A percentile compares a stretch with the other conserved stretches of the same genome.
phyloP scores from a whole-genome alignment of 2,113 vertebrate species.

The Bos taurus region DNA sequence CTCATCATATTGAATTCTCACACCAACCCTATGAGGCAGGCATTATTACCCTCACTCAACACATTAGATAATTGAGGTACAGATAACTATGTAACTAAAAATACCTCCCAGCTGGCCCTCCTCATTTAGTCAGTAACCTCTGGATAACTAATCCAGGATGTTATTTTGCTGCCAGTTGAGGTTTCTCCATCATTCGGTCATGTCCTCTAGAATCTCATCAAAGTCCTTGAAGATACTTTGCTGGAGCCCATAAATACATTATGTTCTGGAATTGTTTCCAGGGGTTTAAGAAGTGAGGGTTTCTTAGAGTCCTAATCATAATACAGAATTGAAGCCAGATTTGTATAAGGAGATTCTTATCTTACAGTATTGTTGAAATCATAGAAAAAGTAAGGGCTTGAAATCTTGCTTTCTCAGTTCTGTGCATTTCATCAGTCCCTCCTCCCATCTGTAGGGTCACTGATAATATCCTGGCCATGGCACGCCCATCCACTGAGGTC shows the following conservation, averaged over 20 bases:
- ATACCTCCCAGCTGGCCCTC: not conserved
- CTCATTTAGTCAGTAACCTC: not conserved
- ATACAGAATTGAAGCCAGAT: slow-evolving; percentile 18
- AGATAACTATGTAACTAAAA: not conserved
- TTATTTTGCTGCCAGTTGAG: not conserved
- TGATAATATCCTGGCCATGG: slow-evolving; percentile 95
- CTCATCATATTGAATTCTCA: not conserved
- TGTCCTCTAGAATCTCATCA: not conserved
- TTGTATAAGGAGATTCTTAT: slow-evolving; percentile 20
- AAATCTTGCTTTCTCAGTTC: not conserved
- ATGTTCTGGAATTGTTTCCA: not conserved
- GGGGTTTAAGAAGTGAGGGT: not conserved
- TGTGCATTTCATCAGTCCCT: not conserved
- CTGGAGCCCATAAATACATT: not conserved
- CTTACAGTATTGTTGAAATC: not conserved
- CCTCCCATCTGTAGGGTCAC: slow-evolving; percentile 87
- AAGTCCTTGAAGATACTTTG: not conserved
- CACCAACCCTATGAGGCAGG: not conserved
- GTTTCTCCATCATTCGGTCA: not conserved
- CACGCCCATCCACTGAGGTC: slow-evolving; percentile 95
- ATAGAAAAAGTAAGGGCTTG: not conserved
- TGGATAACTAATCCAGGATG: not conserved
- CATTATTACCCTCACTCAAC: not conserved
- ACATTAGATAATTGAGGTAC: not conserved
- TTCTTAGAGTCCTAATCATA: not conserved